A percentile compares a stretch with the other conserved stretches of the same genome.
Evolutionary conservation across 2,113 vertebrate genomes (phyloP).

Genomic region (Platysteira castanea): DNA sequence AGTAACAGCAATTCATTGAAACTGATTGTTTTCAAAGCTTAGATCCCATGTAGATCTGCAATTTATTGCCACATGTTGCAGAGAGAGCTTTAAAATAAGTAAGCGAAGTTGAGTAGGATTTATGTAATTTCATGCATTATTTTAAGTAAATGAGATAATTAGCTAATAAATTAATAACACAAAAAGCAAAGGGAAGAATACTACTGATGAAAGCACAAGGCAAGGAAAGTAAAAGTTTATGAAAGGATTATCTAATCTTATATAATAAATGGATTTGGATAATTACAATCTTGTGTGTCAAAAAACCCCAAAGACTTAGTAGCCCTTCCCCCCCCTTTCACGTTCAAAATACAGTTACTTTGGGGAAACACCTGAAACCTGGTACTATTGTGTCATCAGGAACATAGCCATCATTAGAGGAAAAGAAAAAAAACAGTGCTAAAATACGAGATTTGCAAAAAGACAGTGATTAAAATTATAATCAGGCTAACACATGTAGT

Average conservation of each 20-base stretch:
- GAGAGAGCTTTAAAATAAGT: background rate
- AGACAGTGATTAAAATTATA: background rate
- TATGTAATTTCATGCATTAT: background rate
- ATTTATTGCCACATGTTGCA: background rate
- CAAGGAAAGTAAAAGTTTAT: background rate
- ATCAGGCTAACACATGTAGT: background rate
- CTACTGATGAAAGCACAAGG: background rate
- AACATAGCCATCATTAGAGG: background rate
- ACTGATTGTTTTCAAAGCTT: background rate
- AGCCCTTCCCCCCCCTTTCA: background rate
- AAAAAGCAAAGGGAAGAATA: background rate
- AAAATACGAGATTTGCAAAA: background rate
- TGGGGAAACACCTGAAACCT: background rate
- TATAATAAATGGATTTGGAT: background rate
- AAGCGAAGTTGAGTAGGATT: background rate
- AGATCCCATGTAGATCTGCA: background rate
- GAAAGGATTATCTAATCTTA: background rate
- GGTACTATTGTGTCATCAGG: background rate
- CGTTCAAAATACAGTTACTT: background rate
- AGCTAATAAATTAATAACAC: background rate
- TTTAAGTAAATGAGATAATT: background rate
- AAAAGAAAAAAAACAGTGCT: background rate
- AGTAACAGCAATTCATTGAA: background rate
- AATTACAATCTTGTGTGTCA: background rate
- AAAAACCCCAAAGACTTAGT: background rate